These are phyloP conservation scores for Recurvirostra avosetta DNA, from an alignment of 2,113 vertebrate species.

Conservation along the genomic window DNA sequence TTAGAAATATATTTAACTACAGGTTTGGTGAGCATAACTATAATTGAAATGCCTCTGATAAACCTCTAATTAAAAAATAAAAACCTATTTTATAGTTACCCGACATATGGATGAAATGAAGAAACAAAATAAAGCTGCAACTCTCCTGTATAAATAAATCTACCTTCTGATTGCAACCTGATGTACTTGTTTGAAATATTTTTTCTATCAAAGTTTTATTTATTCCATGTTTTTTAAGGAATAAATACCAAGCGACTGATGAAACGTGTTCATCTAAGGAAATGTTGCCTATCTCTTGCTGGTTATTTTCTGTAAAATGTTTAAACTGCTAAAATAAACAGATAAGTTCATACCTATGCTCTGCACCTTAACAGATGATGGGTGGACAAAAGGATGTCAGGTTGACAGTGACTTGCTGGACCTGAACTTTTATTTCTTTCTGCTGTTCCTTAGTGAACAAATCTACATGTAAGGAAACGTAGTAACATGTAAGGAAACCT, in stretches of 20 bases:
- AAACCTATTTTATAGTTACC: not conserved
- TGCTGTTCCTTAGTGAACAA: not conserved
- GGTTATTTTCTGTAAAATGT: not conserved
- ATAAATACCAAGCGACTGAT: not conserved
- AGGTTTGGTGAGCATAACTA: not conserved
- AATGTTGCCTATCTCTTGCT: not conserved
- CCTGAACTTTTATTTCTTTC: not conserved
- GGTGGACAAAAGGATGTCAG: not conserved
- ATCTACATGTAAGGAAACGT: not conserved
- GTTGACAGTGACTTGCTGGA: not conserved
- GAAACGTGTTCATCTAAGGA: not conserved
- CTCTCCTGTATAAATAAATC: not conserved
- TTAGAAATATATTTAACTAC: not conserved
- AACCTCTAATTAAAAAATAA: not conserved
- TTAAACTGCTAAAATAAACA: not conserved
- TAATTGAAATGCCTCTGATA: not conserved
- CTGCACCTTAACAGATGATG: not conserved
- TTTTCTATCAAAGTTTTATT: not conserved
- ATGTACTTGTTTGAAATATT: not conserved
- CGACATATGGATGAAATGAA: not conserved
- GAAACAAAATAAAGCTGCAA: slow-evolving; percentile 17
- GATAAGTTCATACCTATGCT: not conserved
- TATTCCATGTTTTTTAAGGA: not conserved
- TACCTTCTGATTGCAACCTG: not conserved
- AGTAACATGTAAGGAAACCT: not conserved